Evolutionary conservation across 2,888 invertebrate genomes (phyloP), one percentile per base, ranked within the genome.

Genomic region (Lepidocyrtoides sp.): DNA sequence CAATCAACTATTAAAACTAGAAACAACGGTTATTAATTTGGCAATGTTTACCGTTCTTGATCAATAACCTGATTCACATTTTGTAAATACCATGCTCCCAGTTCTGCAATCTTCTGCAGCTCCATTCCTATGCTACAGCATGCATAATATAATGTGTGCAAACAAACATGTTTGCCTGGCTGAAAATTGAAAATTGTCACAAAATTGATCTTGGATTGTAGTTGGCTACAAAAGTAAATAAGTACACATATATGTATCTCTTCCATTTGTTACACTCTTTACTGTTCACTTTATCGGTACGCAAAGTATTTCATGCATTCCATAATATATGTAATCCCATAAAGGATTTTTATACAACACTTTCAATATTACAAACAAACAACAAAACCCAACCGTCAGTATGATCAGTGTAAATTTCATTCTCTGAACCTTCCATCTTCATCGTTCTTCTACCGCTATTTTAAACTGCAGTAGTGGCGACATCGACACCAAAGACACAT

Each of bases 301-400:
- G 69, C 69, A 69, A 69, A 69, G 41, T 41, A 69, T n/a, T 69
- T 69, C 69, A 69, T 69, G 69, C 36, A 69, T 69, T 8, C 36
- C 7, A 17, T 66, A 66, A 36, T 36, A 36, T 36, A 8, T 36
- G 8, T 44, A 2, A 69, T 69, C 63, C 69, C 20, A 41, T 69
- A 23, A 69, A 20, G 8, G 66, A 57, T 36, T 66, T 66, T 69
- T 69, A 20, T 69, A 69, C 41, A 69, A 0, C 69, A 17, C 69
- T 69, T 69, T 41, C 41, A 69, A 41, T 41, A 5, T 36, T 69
- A 20, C 17, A 32, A 66, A 36, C 36, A 66, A 66, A 69, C 69
- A 69, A 69, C 36, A 17, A 69, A 69, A 66, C 36, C 36, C 69
- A 26, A 26, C 26, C 60, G 26, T 60, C 54, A 54, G 23, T 26